Conservation (phyloP, 2,797 vertebrate species). For the Numenius phaeopus region DNA sequence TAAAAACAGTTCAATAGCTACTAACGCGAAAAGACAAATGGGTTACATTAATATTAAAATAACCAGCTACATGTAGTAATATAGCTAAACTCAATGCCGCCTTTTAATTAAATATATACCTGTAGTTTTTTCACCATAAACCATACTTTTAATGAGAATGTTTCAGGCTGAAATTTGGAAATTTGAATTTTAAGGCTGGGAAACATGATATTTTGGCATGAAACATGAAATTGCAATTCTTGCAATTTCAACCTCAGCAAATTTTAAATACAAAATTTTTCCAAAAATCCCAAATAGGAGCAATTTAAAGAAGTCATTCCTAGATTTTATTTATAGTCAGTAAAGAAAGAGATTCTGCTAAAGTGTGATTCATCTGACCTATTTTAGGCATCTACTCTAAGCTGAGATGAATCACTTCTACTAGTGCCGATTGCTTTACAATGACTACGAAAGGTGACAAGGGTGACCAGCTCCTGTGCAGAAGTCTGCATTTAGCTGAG, state of each 20-base stretch:
- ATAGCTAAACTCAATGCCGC: not conserved
- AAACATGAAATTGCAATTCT: not conserved
- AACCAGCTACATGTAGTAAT: not conserved
- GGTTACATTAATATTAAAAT: not conserved
- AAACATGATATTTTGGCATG: rapidly evolving
- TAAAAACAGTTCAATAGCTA: not conserved
- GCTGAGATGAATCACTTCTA: not conserved
- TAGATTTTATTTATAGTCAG: not conserved
- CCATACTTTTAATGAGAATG: not conserved
- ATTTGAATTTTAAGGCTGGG: not conserved
- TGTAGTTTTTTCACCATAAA: rapidly evolving
- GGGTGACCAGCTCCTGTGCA: not conserved
- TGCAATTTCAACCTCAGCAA: not conserved
- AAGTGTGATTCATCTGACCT: not conserved
- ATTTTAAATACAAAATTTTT: not conserved
- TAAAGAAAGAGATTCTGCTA: not conserved
- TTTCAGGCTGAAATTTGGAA: not conserved
- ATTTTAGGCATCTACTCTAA: conserved; percentile 1
- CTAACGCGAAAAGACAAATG: not conserved
- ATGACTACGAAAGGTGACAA: not conserved
- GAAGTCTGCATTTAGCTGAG: not conserved
- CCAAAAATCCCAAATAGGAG: not conserved
- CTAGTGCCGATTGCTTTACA: not conserved
- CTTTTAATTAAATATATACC: not conserved
- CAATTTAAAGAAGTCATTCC: not conserved